Base-by-base conservation (phyloP, 2,113 vertebrate genomes). In the Scolopax mira region DNA sequence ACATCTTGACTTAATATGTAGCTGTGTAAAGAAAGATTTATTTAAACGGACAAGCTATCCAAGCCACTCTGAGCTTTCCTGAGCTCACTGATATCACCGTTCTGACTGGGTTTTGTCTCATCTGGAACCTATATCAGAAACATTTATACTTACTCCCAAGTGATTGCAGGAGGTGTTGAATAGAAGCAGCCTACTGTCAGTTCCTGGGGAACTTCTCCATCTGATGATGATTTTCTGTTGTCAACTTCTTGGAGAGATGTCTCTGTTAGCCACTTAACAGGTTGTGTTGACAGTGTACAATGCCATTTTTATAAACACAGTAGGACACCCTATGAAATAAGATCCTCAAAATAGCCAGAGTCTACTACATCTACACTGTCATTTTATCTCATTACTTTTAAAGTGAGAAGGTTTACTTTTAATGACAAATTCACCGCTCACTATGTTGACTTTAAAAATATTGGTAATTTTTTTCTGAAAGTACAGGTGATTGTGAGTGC, bases 221-320 rank as follows among this genome's bases (percentile, higher is more conserved):
- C 82, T 88, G 82, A 96, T 77, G 65, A 90, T 81, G 49, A 83
- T 70, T 90, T 94, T 77, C 74, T 83, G 30, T 70, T 94, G 66
- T 77, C 69, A 96, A 1, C 62, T 82, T 35, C 44, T 79, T 90
- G 69, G 58, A 89, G 78, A 89, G 33, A 82, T 55, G 28, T 51
- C 66, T 93, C 86, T 66, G 74, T 66, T 89, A 93, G 87, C 85
- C 91, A 79, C 62, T 94, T 93, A 94, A 83, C 81, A 74, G 64
- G 74, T 94, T 87, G 58, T 74, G 71, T 88, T 89, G 37, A 52
- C 66, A 94, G 69, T 28, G 57, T 57, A 81, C 70, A 67, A 60
- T 91, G 80, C 24, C 70, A 65, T 69, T 89, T 92, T 94, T 82
- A 66, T 77, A 84, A 84, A 89, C 61, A 52, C 49, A 83, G 65